Evolutionary conservation across 2,888 invertebrate genomes (phyloP), one percentile per base, ranked within the genome.

Genomic region (Machimus atricapillus): DNA sequence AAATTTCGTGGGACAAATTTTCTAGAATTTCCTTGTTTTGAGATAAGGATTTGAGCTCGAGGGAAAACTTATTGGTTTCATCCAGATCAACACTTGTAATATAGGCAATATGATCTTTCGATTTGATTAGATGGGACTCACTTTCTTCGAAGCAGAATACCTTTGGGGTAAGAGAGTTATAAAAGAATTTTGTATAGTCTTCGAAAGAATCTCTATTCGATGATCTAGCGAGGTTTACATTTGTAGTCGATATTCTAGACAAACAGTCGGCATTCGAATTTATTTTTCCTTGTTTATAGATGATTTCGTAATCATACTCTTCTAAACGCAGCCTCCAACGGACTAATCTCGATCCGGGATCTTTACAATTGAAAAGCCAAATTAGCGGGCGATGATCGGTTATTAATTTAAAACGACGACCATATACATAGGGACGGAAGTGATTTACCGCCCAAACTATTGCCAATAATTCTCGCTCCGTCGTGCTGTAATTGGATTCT

Each of bases 241-340:
- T 56, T n/a, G 56, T 56, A 3, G 31, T 2, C 31, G 31, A 31
- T 31, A 31, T 31, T 31, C 31, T 31, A 31, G 31, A 31, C 31
- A 31, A 31, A 31, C 73, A 56, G n/a, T 92, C 91, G 0, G 90
- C 91, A n/a, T 86, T 88, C 9, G 88, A 82, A 87, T 91, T 91
- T 9, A 87, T 34, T 56, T 87, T 89, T 6, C 89, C 90, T 27
- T 88, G 76, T 87, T 89, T 90, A 58, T 90, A 90, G 0, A 87
- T 74, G 0, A 91, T 88, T 76, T 89, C 89, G 76, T 90, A 90
- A 19, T 90, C 90, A 78, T 89, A 90, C 87, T 90, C 89, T 46
- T 89, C 89, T 6, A 91, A 86, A 88, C 89, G 88, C 16, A 91
- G 86, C 52, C 89, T 52, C 90, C 90, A 90, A 56, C 90, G 78